Conservation (phyloP, 2,797 vertebrate species). For the Acrossocheilus wenchowensis region DNA sequence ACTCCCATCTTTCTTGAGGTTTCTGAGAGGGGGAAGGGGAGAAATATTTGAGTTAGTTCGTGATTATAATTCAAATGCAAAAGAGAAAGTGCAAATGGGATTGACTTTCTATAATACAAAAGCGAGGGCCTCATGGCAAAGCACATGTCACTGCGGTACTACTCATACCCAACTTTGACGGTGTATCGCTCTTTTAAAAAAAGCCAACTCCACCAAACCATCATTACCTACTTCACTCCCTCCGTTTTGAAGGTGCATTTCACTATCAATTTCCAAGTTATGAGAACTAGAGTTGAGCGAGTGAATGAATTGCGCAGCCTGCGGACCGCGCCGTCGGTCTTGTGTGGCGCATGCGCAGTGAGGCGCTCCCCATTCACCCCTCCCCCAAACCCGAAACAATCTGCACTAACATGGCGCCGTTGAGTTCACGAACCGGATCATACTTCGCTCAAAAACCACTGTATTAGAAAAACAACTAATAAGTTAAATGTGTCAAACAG, state of each 20-base stretch:
- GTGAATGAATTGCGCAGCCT: slow-evolving; percentile 77
- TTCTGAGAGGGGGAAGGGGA: slow-evolving; percentile 18
- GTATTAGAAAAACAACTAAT: background rate
- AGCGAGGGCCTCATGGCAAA: slow-evolving; percentile 37
- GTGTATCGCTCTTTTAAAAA: background rate
- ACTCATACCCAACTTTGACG: background rate
- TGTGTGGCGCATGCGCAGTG: slow-evolving; percentile 73
- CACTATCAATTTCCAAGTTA: slow-evolving; percentile 67
- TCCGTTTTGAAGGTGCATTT: background rate
- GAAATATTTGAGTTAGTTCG: background rate
- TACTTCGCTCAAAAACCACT: slow-evolving; percentile 41
- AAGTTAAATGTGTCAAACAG: slow-evolving; percentile 8
- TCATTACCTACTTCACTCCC: background rate
- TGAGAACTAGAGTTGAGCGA: slow-evolving; percentile 58
- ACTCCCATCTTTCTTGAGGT: slow-evolving; percentile 3
- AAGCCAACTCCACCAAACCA: background rate
- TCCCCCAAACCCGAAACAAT: slow-evolving; percentile 72
- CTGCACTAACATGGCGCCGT: slow-evolving; percentile 82
- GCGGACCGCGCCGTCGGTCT: slow-evolving; percentile 74
- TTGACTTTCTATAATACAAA: background rate
- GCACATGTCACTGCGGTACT: slow-evolving; percentile 29
- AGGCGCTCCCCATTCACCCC: slow-evolving; percentile 73
- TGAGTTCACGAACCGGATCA: slow-evolving; percentile 77
- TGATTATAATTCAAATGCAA: background rate
- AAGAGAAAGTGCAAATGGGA: background rate